phyloP scores from a whole-genome alignment of 2,888 invertebrate species.

The Tholera decimalis region DNA sequence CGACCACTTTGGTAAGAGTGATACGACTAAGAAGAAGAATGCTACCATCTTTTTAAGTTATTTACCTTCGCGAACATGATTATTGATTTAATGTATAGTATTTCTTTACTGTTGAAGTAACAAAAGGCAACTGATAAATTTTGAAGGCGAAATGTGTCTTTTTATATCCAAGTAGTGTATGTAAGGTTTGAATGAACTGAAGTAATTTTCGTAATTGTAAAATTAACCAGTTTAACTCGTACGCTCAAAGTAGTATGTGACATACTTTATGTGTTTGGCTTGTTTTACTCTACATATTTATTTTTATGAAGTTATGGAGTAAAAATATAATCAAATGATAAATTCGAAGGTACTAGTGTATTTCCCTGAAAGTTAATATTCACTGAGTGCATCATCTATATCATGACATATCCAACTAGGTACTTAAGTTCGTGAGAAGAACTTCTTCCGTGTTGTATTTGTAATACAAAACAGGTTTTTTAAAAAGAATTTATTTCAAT shows the following conservation, averaged over 20 bases:
- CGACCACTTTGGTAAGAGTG: too few species aligned
- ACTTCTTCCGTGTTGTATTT: background rate
- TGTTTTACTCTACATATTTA: background rate
- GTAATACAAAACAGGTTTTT: background rate
- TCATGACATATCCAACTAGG: background rate
- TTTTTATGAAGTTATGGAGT: too few species aligned
- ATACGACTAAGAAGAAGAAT: too few species aligned
- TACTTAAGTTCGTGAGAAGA: background rate
- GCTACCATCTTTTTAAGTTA: background rate
- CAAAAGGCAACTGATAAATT: slow-evolving; percentile 43
- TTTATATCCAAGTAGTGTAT: slow-evolving; percentile 33
- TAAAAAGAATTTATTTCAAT: slow-evolving; percentile 25
- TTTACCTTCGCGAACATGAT: slow-evolving; percentile 44
- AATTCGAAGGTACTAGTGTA: too few species aligned
- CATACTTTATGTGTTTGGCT: slow-evolving; percentile 11
- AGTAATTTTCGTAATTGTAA: slow-evolving; percentile 42
- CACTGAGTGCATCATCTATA: background rate
- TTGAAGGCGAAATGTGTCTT: slow-evolving; percentile 26
- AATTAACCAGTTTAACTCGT: slow-evolving; percentile 40
- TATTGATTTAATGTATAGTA: background rate
- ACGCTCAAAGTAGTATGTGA: slow-evolving; percentile 14
- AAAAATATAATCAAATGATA: too few species aligned
- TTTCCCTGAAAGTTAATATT: too few species aligned
- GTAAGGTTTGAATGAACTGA: slow-evolving; percentile 7
- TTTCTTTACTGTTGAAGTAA: slow-evolving; percentile 21